These are phyloP conservation scores for Tursiops truncatus DNA, from an alignment of 2,113 vertebrate species.

Conservation along the genomic window DNA sequence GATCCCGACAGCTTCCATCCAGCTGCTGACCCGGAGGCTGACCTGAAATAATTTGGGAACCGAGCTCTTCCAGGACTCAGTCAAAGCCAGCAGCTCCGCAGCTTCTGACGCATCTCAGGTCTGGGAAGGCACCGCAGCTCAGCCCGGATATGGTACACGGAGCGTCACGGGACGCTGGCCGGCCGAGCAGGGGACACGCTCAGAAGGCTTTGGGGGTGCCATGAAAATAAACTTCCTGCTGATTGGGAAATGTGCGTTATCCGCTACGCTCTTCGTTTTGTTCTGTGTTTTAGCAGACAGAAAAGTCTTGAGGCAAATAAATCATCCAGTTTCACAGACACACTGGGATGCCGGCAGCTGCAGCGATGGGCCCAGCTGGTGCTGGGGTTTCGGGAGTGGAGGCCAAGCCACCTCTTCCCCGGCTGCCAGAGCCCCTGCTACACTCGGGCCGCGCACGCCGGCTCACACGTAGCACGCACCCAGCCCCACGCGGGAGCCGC, in stretches of 20 bases:
- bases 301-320: not conserved
- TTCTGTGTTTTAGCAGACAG: not conserved
- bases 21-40: not conserved
- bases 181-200: not conserved
- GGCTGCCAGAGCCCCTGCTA: no score
- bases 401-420: accelerated
- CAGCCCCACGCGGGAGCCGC: no score
- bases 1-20: not conserved
- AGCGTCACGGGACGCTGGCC: not conserved
- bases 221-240: not conserved
- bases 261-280: not conserved
- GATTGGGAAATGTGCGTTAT: not conserved
- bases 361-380: not conserved
- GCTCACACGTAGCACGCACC: no score
- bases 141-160: no score
- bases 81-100: not conserved
- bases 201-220: not conserved
- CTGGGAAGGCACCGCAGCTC: not conserved
- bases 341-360: not conserved
- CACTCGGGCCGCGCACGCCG: no score
- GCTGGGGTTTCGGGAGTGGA: not conserved
- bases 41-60: not conserved
- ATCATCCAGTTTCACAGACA: not conserved
- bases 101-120: accelerated
- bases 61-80: not conserved